Evolutionary conservation across 2,888 invertebrate genomes (phyloP), one percentile per base, ranked within the genome.

Genomic region (Helobdella robusta): DNA sequence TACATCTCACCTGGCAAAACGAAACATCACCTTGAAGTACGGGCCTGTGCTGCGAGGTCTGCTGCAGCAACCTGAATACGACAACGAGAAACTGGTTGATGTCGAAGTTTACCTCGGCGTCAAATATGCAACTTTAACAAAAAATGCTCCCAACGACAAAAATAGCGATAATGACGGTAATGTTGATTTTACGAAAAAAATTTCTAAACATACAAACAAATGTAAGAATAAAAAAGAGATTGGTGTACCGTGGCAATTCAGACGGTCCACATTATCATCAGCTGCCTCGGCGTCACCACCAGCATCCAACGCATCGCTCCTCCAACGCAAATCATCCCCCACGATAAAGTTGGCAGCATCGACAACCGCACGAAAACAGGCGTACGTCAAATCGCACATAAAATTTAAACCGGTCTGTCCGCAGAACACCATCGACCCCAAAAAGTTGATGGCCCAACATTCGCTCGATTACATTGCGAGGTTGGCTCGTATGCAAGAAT

Each of bases 341-440:
- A n/a, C 56, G n/a, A 25, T 28, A 30, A 18, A 23, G 15, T 20
- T 28, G 2, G 15, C 5, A 11, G 35, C n/a, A 20, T 34, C 5
- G 28, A 20, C 35, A 6, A n/a, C n/a, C n/a, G n/a, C n/a, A n/a
- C n/a, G n/a, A n/a, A n/a, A n/a, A n/a, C n/a, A n/a, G n/a, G 15
- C 34, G 2, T 50, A 32, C 30, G 62, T 40, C n/a, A 44, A 44
- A 15, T 28, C 23, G 11, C 32, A 32, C 30, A 50, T 62, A 46
- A 62, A 62, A 34, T 62, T 62, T 35, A 62, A 62, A n/a, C 62
- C 62, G 34, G 62, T 46, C 1, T 62, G 62, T 32, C 62, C 62
- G 6, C 62, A 62, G 34, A n/a, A 32, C 25, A n/a, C 34, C 6
- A 18, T 44, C 50, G 46, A 62, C 32, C 30, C 50, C 4, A 62